These are phyloP conservation scores for Calidris pugnax DNA, from an alignment of 2,113 vertebrate genomes.

Conservation along the genomic window DNA sequence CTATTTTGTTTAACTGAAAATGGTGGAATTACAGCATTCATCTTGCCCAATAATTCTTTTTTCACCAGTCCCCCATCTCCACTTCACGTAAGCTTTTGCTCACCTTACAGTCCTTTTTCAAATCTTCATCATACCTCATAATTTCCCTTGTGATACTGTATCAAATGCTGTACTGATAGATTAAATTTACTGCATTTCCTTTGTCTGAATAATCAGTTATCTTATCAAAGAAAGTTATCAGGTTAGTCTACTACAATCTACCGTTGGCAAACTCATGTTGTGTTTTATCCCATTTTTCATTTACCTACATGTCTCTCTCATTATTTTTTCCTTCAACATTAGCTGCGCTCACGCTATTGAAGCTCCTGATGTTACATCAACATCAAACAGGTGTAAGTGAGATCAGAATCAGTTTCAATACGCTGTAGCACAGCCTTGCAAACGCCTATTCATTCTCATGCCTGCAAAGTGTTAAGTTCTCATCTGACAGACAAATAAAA, in stretches of 20 bases:
- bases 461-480: background rate
- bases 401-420: conserved; percentile 50
- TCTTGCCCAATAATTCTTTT: background rate
- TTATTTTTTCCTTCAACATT: background rate
- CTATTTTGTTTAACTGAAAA: background rate
- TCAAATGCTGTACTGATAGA: conserved; percentile 33
- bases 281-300: conserved; percentile 45
- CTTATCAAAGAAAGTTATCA: conserved; percentile 32
- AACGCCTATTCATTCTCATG: background rate
- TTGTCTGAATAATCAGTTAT: conserved; percentile 29
- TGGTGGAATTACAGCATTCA: background rate
- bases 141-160: conserved; percentile 16
- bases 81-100: background rate
- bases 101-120: background rate
- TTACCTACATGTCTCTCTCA: background rate
- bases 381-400: conserved; percentile 39
- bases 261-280: conserved; percentile 9
- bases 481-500: conserved; percentile 1
- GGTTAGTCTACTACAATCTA: conserved; percentile 2
- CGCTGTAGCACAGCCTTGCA: background rate
- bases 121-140: background rate
- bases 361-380: background rate
- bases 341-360: background rate
- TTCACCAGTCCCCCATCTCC: background rate
- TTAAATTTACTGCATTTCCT: background rate